Evolutionary conservation across 2,888 invertebrate genomes (phyloP).

Genomic region (Mechanitis mazaeus): DNA sequence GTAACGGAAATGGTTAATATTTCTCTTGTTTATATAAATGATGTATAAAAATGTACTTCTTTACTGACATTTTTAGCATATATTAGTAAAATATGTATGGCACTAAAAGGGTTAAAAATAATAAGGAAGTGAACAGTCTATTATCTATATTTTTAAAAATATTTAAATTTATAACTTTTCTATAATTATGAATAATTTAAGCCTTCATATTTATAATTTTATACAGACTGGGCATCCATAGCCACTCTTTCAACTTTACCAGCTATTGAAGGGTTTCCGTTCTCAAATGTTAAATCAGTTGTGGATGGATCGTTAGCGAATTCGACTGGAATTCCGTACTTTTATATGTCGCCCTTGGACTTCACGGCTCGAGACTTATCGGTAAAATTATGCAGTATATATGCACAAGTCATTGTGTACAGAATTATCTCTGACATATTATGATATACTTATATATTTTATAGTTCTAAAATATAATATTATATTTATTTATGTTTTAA

Average conservation of each 20-base stretch:
- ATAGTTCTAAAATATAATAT: background rate
- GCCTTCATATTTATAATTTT: slow-evolving; percentile 20
- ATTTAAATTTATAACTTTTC: background rate
- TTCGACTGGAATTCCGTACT: slow-evolving; percentile 84
- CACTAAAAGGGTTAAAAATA: too few relatives aligned
- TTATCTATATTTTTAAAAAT: too few relatives aligned
- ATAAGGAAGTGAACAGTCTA: too few relatives aligned
- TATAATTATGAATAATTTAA: too few relatives aligned
- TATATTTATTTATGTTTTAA: too few relatives aligned
- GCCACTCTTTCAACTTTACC: slow-evolving; percentile 81
- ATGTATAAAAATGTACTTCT: too few relatives aligned
- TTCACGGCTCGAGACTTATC: slow-evolving; percentile 80
- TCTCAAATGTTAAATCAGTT: slow-evolving; percentile 81
- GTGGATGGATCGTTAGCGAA: slow-evolving; percentile 81
- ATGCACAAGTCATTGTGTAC: too few relatives aligned
- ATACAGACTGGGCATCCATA: slow-evolving; percentile 83
- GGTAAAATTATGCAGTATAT: slow-evolving; percentile 64
- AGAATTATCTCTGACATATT: background rate
- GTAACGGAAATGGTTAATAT: too few relatives aligned
- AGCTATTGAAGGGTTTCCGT: slow-evolving; percentile 79
- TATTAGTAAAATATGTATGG: too few relatives aligned
- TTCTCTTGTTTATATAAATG: too few relatives aligned
- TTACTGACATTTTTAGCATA: too few relatives aligned
- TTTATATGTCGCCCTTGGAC: slow-evolving; percentile 84
- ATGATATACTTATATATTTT: background rate